Evolutionary conservation across 2,113 vertebrate species (phyloP), one percentile per base, ranked within the genome.

Genomic region (Notothenia rossii): DNA sequence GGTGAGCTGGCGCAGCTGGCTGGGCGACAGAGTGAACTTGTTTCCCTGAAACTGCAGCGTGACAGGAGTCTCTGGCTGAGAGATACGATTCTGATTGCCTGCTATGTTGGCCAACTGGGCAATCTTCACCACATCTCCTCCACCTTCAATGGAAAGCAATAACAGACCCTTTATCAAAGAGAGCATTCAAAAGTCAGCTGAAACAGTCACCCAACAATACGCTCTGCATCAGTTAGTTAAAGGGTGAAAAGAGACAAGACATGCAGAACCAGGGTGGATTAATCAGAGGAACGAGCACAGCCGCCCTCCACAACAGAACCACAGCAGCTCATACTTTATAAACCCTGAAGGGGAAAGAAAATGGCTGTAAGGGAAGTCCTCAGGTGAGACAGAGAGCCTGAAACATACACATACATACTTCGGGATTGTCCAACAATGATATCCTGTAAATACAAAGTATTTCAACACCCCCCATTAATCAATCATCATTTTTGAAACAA

Each of bases 41-140:
- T 98, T 98, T 33, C 97, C 97, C 91, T 98, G 97, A 89, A 98
- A 97, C 91, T 98, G 97, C 79, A 98, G 91, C 0, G 97, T 98
- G 84, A 98, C 97, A 0, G 97, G 97, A 9, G 96, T 97, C 93
- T 98, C 97, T 2, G 96, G 96, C 89, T 96, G 96, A 9, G 97
- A 92, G 0, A 97, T 96, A 10, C 97, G 95, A 79, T 94, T 96
- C 91, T 97, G 97, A 61, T 89, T 89, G 63, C 96, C 96, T 55
- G 96, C 91, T 85, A 96, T 95, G 85, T 96, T 96, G 78, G 97
- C 95, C 91, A 97, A 91, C 86, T 97, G 97, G 74, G 96, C 93
- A 76, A 96, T 96, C 94, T 97, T 98, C 75, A 97, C 96, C 83
- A 95, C 95, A 88, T 97, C 97, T 69, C 96, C 97, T 69, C 96